Conservation (phyloP, 2,113 vertebrate genomes). For the Neotoma lepida region DNA sequence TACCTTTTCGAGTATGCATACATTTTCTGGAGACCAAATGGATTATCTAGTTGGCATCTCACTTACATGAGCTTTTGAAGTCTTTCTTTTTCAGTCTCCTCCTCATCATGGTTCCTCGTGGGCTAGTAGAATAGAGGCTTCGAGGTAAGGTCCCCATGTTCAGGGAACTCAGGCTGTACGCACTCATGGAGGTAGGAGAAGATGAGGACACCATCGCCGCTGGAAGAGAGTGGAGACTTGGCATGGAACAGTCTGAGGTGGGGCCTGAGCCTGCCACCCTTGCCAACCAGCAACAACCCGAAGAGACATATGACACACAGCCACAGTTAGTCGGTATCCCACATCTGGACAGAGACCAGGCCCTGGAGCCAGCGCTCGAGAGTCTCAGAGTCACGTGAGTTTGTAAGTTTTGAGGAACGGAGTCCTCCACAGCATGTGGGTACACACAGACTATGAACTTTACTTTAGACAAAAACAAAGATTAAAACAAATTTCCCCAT, state of each 20-base stretch:
- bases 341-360: neutral
- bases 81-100: slow-evolving; percentile 98
- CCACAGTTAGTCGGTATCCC: slow-evolving; percentile 8
- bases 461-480: slow-evolving; percentile 39
- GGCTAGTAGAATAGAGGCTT: slow-evolving; percentile 97
- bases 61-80: slow-evolving; percentile 98
- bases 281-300: slow-evolving; percentile 68
- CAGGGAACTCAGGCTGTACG: slow-evolving; percentile 98
- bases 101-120: slow-evolving; percentile 96
- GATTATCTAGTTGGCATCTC: neutral
- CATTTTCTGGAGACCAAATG: neutral
- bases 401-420: slow-evolving; percentile 19
- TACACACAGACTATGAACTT: slow-evolving; percentile 26
- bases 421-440: neutral
- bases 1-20: neutral
- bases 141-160: slow-evolving; percentile 97
- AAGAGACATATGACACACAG: slow-evolving; percentile 72
- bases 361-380: neutral
- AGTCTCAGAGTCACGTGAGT: neutral
- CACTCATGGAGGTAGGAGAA: slow-evolving; percentile 98
- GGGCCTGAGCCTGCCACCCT: slow-evolving; percentile 46
- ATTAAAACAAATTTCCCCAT: slow-evolving; percentile 61
- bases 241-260: slow-evolving; percentile 74
- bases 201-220: slow-evolving; percentile 95
- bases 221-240: slow-evolving; percentile 86